Percentiles rank a stretch among this genome's conserved stretches.
Conservation (phyloP, 1,140 invertebrate genomes). For the Orchesella cincta region DNA sequence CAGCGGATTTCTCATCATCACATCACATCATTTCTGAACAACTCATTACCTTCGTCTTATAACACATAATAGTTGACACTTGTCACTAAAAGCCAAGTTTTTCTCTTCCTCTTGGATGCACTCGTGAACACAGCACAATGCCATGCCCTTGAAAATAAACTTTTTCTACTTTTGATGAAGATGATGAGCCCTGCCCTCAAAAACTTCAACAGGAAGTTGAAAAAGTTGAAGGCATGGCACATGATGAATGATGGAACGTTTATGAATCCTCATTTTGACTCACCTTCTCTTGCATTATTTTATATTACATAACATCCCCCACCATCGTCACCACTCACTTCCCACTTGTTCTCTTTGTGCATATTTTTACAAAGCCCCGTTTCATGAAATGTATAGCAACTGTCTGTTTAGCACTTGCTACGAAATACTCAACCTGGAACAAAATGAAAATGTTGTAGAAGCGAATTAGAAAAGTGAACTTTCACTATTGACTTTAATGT, state of each 20-base stretch:
- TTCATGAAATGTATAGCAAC: no score
- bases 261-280: background rate
- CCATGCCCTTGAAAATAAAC: background rate
- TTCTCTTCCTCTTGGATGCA: background rate
- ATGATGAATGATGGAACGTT: slow-evolving; percentile 2
- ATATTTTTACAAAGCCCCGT: background rate
- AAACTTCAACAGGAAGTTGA: slow-evolving; percentile 7
- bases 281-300: background rate
- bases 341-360: background rate
- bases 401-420: no score
- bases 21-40: background rate
- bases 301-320: background rate
- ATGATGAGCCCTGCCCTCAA: slow-evolving; percentile 6
- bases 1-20: background rate
- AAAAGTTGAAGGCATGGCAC: background rate
- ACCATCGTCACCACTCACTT: background rate
- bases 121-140: background rate
- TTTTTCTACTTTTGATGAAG: no score
- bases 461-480: no score
- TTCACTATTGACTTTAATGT: no score
- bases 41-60: background rate
- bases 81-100: slow-evolving; percentile 9
- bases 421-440: no score
- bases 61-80: slow-evolving; percentile 14
- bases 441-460: no score